Evolutionary conservation across 2,888 invertebrate species (phyloP), one percentile per base, ranked within the genome.

Genomic region (Spodoptera exigua): DNA sequence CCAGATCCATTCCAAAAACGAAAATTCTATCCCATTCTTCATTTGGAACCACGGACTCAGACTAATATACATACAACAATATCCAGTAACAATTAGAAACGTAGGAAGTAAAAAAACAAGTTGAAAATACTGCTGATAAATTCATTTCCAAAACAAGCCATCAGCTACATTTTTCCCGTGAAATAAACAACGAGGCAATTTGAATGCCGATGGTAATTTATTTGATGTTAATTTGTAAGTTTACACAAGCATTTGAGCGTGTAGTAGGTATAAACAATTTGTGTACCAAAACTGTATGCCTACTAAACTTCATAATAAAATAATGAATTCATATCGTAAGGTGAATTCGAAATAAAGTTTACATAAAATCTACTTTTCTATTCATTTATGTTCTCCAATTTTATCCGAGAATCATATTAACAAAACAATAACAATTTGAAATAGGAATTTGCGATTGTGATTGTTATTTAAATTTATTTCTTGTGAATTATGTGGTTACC

Each of bases 331-430:
- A 76, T 74, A 63, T 51, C 45, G 57, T 47, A 48, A 65, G 68
- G 72, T 74, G 68, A 79, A 79, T 76, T 75, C 71, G 56, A 67
- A 76, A 76, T 74, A 60, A 66, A 64, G 66, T 76, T 78, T 70
- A 68, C 56, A 49, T 46, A 71, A 57, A 40, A 43, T 56, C 53
- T 61, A 44, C 37, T 71, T 51, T 56, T 14, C 10, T 46, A 70
- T 57, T 61, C 54, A 53, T 36, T 46, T 61, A 52, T 52, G 40
- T 40, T 66, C 17, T 40, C 36, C 27, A 27, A 46, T 46, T 54
- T 51, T 53, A 41, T 11, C 18, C n/a, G 9, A 14, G 12, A 12
- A 41, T 45, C 41, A 16, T 13, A 14, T n/a, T n/a, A n/a, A n/a
- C n/a, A n/a, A 7, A 57, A 54, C 10, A 53, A 46, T 11, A 53